These are phyloP conservation scores for Doryteuthis pealeii DNA, from an alignment of 1,140 invertebrate genomes.

Conservation along the genomic window DNA sequence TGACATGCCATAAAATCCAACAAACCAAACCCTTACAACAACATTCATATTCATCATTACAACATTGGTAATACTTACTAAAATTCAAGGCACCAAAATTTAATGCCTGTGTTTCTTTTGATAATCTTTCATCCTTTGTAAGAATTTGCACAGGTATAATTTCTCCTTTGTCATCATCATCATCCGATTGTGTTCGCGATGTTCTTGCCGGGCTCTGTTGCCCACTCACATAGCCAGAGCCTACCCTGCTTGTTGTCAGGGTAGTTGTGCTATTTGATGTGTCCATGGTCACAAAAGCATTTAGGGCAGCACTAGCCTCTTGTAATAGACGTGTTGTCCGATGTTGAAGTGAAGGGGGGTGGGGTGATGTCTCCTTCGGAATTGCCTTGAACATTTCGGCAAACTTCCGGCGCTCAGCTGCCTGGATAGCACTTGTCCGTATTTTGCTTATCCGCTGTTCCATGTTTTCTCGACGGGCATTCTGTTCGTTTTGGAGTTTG, in stretches of 20 bases:
- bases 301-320: conserved; percentile 35
- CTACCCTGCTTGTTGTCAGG: conserved; percentile 34
- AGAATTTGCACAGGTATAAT: conserved; percentile 43
- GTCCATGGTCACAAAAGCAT: not conserved
- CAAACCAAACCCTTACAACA: too few species aligned
- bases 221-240: conserved; percentile 28
- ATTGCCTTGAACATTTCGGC: conserved; percentile 41
- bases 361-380: conserved; percentile 19
- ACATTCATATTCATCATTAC: too few species aligned
- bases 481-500: conserved; percentile 44
- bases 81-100: conserved; percentile 26
- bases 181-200: conserved; percentile 11
- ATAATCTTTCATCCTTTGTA: conserved; percentile 11
- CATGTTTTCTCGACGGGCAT: conserved; percentile 40
- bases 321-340: conserved; percentile 32
- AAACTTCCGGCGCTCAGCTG: conserved; percentile 41
- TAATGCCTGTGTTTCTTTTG: conserved; percentile 16
- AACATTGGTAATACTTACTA: conserved; percentile 27
- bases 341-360: not conserved
- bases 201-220: conserved; percentile 21
- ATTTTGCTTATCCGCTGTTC: conserved; percentile 42
- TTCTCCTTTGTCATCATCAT: conserved; percentile 37
- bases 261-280: conserved; percentile 26
- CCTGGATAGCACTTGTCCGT: conserved; percentile 37
- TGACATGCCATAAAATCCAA: too few species aligned